Percentiles rank a stretch among this genome's conserved stretches.
These are phyloP conservation scores for Solenopsis invicta DNA, from an alignment of 1,140 invertebrate genomes.

Conservation along the genomic window DNA sequence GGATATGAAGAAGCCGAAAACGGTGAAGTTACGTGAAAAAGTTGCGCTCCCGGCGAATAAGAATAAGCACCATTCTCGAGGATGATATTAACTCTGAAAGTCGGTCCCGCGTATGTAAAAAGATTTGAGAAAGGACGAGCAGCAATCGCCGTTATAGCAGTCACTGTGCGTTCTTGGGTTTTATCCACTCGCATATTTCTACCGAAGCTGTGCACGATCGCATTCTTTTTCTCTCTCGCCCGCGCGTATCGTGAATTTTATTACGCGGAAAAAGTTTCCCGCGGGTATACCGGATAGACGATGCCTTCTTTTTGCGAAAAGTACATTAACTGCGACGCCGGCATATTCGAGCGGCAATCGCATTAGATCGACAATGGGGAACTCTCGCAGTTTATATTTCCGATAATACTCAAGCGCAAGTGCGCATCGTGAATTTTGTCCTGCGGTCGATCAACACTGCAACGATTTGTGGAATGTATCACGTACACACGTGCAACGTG, in stretches of 20 bases:
- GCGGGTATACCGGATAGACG: neutral
- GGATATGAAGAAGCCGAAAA: constrained; percentile 29
- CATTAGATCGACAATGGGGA: constrained; percentile 29
- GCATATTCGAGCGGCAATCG: constrained; percentile 47
- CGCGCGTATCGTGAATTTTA: constrained; percentile 52
- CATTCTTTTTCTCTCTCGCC: constrained; percentile 6
- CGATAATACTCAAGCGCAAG: constrained; percentile 41
- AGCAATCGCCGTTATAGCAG: constrained; percentile 47
- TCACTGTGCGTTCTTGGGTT: constrained; percentile 43
- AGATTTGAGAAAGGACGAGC: constrained; percentile 31
- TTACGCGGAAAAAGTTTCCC: constrained; percentile 54
- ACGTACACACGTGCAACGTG: neutral
- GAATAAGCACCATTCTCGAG: constrained; percentile 24
- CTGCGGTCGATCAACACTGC: constrained; percentile 17
- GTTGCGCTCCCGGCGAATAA: neutral
- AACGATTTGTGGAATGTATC: constrained; percentile 2
- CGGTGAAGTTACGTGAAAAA: constrained; percentile 40
- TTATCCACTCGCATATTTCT: constrained; percentile 55
- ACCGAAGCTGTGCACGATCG: neutral
- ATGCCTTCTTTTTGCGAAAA: constrained; percentile 30
- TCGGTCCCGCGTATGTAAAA: constrained; percentile 32
- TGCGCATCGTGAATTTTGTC: constrained; percentile 6
- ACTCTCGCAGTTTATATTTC: constrained; percentile 51
- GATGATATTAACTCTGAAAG: constrained; percentile 56
- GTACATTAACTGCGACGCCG: constrained; percentile 51